Conservation (phyloP, 1,140 invertebrate species). For the Formica exsecta region DNA sequence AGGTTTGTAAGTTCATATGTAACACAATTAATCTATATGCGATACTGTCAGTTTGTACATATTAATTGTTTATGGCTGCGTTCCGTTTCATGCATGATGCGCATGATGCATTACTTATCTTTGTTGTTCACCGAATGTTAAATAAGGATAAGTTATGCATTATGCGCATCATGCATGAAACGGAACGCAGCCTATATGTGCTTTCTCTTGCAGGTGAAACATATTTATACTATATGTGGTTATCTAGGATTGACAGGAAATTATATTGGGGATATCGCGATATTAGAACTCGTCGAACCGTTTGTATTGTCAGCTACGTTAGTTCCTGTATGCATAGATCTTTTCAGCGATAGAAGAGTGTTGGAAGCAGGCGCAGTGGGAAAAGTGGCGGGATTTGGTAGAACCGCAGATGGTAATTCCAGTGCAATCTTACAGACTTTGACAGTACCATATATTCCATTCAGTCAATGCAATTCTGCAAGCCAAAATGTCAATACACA, state of each 20-base stretch:
- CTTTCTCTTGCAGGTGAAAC: constrained; percentile 80
- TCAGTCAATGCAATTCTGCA: constrained; percentile 72
- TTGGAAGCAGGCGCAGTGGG: constrained; percentile 78
- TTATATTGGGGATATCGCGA: constrained; percentile 82
- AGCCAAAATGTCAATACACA: constrained; percentile 61
- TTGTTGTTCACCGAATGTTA: no score
- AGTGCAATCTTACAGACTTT: constrained; percentile 80
- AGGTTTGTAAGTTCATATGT: constrained; percentile 63
- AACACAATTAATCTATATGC: neutral
- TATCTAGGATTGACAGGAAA: constrained; percentile 81
- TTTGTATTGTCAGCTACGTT: constrained; percentile 78
- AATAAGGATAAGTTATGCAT: no score
- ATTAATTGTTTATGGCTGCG: neutral
- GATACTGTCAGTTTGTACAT: neutral
- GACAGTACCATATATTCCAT: constrained; percentile 79
- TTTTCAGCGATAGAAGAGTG: constrained; percentile 60
- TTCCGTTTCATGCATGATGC: no score
- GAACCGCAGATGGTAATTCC: constrained; percentile 73
- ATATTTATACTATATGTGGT: constrained; percentile 77
- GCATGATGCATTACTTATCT: no score
- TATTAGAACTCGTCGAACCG: constrained; percentile 77
- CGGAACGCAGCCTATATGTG: no score
- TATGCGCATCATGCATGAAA: no score
- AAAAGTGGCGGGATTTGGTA: constrained; percentile 83
- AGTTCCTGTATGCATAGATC: constrained; percentile 82